Base-by-base conservation (phyloP, 2,113 vertebrate species). In the Marmota flaviventris region DNA sequence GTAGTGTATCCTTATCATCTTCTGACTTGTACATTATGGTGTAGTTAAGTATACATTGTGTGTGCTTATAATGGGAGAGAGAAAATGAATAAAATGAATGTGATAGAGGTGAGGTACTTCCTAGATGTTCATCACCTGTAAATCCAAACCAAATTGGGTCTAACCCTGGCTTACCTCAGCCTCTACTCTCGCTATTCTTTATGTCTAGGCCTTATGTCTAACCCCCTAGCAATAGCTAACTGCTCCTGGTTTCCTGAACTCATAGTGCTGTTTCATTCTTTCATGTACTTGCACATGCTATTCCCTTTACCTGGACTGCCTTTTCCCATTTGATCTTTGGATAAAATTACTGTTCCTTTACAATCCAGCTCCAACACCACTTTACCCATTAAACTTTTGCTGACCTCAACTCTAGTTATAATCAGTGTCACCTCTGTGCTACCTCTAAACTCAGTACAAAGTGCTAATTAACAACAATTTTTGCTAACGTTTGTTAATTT, bases 331-430 rank as follows among this genome's bases (percentile, higher is more conserved):
- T 92, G 73, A 81, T 79, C 8, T 67, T 37, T 81, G 72, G 4
- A 48, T 79, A 48, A 89, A 85, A 89, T 70, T 79, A 75, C 48
- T 94, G 0, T 91, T 91, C 79, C 45, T 94, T 94, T n/a, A 93
- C 87, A 61, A 82, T 89, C 20, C 67, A 91, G 3, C 22, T 27
- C 22, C 42, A 75, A 45, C 51, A 85, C 42, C 24, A 88, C 12
- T 79, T 96, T 32, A 76, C 56, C 70, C 48, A 24, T 56, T 91
- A 65, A 79, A 93, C 1, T 53, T 48, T 13, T 81, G 65, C 39
- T 65, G 67, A 91, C 42, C 22, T 72, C 24, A 67, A 29, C 69
- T 89, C 32, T 37, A 34, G 32, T 22, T 58, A 72, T 58, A 72
- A 24, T 76, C 45, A 83, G 9, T 94, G 27, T 37, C 42, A 78